phyloP scores from a whole-genome alignment of 2,888 invertebrate genomes.

The Caenorhabditis zanzibari region DNA sequence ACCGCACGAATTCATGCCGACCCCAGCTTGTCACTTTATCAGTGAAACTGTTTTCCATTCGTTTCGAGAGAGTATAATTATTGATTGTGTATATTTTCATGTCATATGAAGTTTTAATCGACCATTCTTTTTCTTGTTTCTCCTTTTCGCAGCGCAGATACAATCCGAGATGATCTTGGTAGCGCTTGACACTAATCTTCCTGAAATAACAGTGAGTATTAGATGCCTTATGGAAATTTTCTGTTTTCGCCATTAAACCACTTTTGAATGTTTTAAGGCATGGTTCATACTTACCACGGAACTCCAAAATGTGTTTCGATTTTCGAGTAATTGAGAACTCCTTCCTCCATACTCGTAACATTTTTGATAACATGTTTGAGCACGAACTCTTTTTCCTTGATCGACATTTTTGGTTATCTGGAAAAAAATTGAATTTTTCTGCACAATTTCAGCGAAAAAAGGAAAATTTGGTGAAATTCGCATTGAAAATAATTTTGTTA shows the following conservation, averaged over 20 bases:
- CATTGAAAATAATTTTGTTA: too few relatives aligned
- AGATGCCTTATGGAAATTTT: not conserved
- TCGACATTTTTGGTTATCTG: not conserved
- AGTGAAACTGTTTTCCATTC: too few relatives aligned
- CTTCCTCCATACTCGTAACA: not conserved
- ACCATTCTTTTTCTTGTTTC: too few relatives aligned
- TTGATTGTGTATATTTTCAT: too few relatives aligned
- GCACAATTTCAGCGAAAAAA: too few relatives aligned
- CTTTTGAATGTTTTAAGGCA: too few relatives aligned
- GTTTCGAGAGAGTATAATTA: too few relatives aligned
- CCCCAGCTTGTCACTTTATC: not conserved
- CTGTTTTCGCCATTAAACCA: too few relatives aligned
- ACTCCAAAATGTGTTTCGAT: constrained; percentile 1
- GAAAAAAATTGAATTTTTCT: too few relatives aligned
- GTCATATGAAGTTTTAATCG: too few relatives aligned
- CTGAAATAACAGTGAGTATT: not conserved
- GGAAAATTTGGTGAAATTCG: too few relatives aligned
- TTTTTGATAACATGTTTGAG: constrained; percentile 1
- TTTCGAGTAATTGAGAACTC: not conserved
- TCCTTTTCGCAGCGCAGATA: too few relatives aligned
- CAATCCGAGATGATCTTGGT: not conserved
- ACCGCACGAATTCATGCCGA: not conserved
- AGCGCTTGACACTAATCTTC: not conserved
- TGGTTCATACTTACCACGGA: not conserved
- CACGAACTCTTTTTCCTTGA: not conserved